Base-by-base conservation (phyloP, 2,797 vertebrate genomes). In the Helicolenus hilgendorfi region DNA sequence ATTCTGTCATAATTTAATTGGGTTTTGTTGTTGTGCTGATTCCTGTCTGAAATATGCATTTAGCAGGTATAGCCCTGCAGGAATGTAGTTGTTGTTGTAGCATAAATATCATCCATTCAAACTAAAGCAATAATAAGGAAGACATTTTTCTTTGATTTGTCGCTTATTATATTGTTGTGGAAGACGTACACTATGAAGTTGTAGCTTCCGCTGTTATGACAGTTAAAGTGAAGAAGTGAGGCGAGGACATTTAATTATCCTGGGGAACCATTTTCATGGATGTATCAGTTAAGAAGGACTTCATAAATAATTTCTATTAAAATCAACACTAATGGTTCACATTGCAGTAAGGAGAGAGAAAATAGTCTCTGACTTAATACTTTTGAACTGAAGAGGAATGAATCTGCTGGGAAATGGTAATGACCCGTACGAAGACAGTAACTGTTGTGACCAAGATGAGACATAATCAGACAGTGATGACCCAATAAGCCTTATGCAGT, bases 331-430 rank as follows among this genome's bases (percentile, higher is more conserved):
- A 72, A 75, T 79, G 56, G 63, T 78, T 87, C 62, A 63, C 33
- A 83, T 84, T 79, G 86, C 64, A 83, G 67, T 72, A 38, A 83
- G 58, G 68, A 89, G 89, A 72, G 73, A 81, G 68, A 89, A 89
- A 87, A 88, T 26, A 75, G 38, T 68, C 49, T 69, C 76, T 74
- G 72, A 77, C 31, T 85, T 82, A 58, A 87, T 55, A 75, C 72
- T 69, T 74, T 74, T 68, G 81, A 89, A 91, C 55, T 88, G 82
- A 91, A 88, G 79, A 77, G 56, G 31, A 76, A 81, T 86, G 89
- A 77, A 79, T 85, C 67, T 58, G 45, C 78, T 75, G 83, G 85
- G 86, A 93, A 93, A 87, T 93, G 89, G 77, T 95, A 94, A 94
- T 91, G 85, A 88, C 78, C 85, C 79, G 31, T 79, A 73, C 80